Percentiles rank a stretch among this genome's conserved stretches.
Conservation (phyloP, 1,140 invertebrate genomes). For the Dolichoris vasculosae region DNA sequence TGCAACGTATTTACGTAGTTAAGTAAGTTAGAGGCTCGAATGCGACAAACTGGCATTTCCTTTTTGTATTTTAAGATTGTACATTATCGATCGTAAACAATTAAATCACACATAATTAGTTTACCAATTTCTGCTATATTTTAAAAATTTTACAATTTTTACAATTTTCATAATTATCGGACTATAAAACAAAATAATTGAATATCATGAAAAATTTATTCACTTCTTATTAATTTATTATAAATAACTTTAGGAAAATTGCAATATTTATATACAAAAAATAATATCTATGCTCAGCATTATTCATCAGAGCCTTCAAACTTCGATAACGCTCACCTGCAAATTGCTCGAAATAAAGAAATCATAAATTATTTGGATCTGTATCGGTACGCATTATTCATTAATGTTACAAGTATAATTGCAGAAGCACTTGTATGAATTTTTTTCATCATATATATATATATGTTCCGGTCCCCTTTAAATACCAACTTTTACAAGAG, state of each 20-base stretch:
- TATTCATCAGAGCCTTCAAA: constrained; percentile 45
- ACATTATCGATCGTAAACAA: constrained; percentile 23
- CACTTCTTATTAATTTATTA: constrained; percentile 28
- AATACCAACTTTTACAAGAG: constrained; percentile 44
- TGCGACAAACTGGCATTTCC: constrained; percentile 41
- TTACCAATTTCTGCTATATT: constrained; percentile 33
- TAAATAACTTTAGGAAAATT: constrained; percentile 30
- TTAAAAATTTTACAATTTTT: constrained; percentile 51
- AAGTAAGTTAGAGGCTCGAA: constrained; percentile 41
- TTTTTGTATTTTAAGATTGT: constrained; percentile 32
- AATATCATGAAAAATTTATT: constrained; percentile 34
- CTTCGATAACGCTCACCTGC: constrained; percentile 29
- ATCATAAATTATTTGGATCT: constrained; percentile 21
- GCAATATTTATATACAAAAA: constrained; percentile 48
- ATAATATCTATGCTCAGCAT: constrained; percentile 37
- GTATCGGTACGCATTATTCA: constrained; percentile 11
- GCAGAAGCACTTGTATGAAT: constrained; percentile 33
- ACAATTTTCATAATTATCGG: constrained; percentile 43
- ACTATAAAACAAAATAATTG: constrained; percentile 44
- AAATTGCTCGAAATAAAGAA: constrained; percentile 21
- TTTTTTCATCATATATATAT: constrained; percentile 30
- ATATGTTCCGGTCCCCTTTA: constrained; percentile 40
- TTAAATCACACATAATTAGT: constrained; percentile 18
- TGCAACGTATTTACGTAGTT: constrained; percentile 10
- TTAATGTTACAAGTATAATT: constrained; percentile 16